Evolutionary conservation across 2,113 vertebrate species (phyloP).

Genomic region (Megalops atlanticus): DNA sequence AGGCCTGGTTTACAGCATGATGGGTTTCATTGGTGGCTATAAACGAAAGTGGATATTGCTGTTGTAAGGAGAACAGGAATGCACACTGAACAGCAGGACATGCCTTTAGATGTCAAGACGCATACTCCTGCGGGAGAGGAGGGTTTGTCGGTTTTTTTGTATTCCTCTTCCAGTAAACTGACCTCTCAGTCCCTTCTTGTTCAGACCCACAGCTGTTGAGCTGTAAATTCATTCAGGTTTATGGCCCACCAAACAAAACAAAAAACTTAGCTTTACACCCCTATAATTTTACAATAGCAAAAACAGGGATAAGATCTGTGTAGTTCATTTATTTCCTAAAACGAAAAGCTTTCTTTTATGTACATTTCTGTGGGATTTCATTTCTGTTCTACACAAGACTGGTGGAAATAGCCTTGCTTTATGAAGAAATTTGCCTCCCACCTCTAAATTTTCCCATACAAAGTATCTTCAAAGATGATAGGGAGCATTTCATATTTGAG

Average conservation of each 20-base stretch:
- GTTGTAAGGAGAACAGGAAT: not conserved
- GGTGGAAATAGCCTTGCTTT: not conserved
- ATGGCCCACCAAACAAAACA: not conserved
- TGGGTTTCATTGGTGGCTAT: not conserved
- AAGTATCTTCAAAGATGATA: not conserved
- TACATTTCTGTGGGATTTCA: not conserved
- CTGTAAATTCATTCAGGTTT: conserved; percentile 22
- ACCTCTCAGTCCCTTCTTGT: conserved; percentile 7
- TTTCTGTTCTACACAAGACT: not conserved
- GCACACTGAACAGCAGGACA: not conserved
- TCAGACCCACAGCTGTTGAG: not conserved
- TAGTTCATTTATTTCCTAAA: not conserved
- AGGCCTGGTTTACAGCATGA: not conserved
- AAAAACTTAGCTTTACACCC: not conserved
- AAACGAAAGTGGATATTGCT: not conserved
- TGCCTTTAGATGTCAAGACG: not conserved
- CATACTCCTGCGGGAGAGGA: not conserved
- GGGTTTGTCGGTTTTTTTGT: not conserved
- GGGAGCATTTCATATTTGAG: not conserved
- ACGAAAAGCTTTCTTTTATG: not conserved
- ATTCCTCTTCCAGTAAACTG: not conserved
- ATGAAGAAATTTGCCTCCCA: not conserved
- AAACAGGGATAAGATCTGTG: too few species aligned
- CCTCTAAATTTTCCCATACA: not conserved
- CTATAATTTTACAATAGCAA: not conserved